Conservation (phyloP, 2,797 vertebrate genomes). For the Scyliorhinus canicula region DNA sequence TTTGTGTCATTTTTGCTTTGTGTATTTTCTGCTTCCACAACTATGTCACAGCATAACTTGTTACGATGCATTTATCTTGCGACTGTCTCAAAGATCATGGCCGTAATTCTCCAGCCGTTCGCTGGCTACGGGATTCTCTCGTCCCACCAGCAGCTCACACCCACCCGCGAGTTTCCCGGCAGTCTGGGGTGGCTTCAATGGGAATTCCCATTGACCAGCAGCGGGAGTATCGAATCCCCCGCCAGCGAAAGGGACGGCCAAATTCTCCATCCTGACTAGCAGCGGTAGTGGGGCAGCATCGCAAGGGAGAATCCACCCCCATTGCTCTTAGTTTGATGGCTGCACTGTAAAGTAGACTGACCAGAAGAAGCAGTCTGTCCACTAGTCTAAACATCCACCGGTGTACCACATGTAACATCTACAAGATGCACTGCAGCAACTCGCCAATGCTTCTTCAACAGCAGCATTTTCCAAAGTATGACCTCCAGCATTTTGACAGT, state of each 20-base stretch:
- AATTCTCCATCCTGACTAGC: too few species aligned
- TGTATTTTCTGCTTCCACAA: background rate
- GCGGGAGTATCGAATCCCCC: too few species aligned
- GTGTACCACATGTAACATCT: background rate
- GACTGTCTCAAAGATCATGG: background rate
- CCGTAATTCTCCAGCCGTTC: too few species aligned
- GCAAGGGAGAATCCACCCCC: too few species aligned
- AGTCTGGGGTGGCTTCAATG: too few species aligned
- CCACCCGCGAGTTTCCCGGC: too few species aligned
- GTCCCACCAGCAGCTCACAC: too few species aligned
- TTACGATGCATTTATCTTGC: background rate
- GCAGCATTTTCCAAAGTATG: background rate
- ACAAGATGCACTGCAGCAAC: background rate
- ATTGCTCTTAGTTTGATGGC: background rate
- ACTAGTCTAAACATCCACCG: background rate
- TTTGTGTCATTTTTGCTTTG: background rate
- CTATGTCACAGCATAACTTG: background rate
- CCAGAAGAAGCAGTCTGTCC: background rate
- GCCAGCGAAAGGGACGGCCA: too few species aligned
- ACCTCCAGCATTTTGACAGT: background rate
- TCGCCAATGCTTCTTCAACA: background rate
- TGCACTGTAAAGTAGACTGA: background rate
- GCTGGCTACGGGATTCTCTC: too few species aligned
- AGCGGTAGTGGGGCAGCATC: too few species aligned
- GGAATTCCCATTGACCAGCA: too few species aligned